A percentile compares a stretch with the other conserved stretches of the same genome.
phyloP scores from a whole-genome alignment of 2,797 vertebrate genomes.

The Margarornis squamiger region DNA sequence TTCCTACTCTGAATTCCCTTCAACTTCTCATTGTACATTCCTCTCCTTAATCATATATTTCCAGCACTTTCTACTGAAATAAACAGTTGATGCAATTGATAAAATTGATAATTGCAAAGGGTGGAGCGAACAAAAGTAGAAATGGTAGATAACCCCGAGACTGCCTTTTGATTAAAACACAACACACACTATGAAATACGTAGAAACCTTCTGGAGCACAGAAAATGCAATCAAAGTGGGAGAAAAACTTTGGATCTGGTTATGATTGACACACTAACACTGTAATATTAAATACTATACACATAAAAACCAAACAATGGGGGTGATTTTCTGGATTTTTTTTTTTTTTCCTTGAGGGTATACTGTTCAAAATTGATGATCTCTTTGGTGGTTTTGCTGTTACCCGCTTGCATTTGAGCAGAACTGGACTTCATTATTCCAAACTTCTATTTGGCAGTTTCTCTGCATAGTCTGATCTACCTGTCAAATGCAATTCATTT shows the following conservation, averaged over 20 bases:
- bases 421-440: not conserved
- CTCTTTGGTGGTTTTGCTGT: not conserved
- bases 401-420: not conserved
- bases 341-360: not conserved
- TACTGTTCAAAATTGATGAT: not conserved
- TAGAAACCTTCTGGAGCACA: not conserved
- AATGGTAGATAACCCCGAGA: not conserved
- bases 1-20: not conserved
- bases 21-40: not conserved
- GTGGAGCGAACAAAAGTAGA: not conserved
- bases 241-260: not conserved
- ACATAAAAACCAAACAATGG: not conserved
- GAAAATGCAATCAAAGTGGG: not conserved
- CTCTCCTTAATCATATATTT: not conserved
- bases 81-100: not conserved
- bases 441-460: not conserved
- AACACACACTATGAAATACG: not conserved
- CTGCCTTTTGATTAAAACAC: not conserved
- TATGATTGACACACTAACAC: not conserved
- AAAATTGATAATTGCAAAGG: not conserved
- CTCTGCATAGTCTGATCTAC: not conserved
- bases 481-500: not conserved
- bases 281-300: not conserved
- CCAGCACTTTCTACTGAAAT: not conserved
- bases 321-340: rapidly evolving